Percentiles rank a stretch among this genome's conserved stretches.
Evolutionary conservation across 2,113 vertebrate genomes (phyloP).

Genomic region (Vulpes ferrilata): DNA sequence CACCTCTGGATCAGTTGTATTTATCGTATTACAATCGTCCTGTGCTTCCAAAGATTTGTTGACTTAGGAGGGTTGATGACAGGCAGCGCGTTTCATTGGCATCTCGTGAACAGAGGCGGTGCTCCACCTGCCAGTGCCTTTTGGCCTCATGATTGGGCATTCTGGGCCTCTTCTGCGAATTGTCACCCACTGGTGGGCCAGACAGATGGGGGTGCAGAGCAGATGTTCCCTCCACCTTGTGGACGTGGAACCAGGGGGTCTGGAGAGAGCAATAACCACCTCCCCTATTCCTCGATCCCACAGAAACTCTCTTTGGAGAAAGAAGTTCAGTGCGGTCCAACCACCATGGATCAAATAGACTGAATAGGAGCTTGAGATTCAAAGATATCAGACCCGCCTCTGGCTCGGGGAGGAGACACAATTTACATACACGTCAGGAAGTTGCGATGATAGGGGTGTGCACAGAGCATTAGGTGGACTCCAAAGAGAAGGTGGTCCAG

Average conservation of each 20-base stretch:
- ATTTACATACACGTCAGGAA: background rate
- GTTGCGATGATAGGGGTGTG: rapidly evolving
- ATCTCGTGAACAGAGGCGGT: background rate
- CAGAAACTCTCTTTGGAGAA: background rate
- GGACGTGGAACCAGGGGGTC: background rate
- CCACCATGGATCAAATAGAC: background rate
- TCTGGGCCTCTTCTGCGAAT: background rate
- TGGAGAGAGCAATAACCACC: background rate
- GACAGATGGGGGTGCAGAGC: too few relatives aligned
- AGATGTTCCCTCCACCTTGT: background rate
- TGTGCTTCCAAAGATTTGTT: background rate
- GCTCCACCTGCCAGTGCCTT: background rate
- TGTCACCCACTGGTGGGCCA: background rate
- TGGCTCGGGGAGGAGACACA: background rate
- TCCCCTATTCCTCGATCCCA: rapidly evolving
- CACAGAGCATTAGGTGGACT: too few relatives aligned
- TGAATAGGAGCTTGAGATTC: background rate
- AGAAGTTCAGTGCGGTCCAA: background rate
- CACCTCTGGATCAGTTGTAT: rapidly evolving
- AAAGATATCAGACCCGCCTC: background rate
- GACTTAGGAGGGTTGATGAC: background rate
- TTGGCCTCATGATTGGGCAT: background rate
- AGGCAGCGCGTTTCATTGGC: background rate
- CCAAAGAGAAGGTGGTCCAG: background rate
- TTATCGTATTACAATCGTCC: background rate